Evolutionary conservation across 2,888 invertebrate genomes (phyloP).

Genomic region (Neuroscelio doddi): DNA sequence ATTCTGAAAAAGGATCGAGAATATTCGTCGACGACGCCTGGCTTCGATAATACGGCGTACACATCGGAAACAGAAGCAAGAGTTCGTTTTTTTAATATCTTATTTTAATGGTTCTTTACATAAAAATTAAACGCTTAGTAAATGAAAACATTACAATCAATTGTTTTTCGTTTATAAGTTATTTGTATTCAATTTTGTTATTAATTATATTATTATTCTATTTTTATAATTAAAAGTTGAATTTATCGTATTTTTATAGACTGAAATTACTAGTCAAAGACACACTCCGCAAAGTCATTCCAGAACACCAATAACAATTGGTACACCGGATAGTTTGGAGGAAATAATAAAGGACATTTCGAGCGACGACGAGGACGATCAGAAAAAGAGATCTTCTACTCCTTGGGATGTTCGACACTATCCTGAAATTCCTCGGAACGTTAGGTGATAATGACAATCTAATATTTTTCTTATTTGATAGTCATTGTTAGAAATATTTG

Average conservation of each 20-base stretch:
- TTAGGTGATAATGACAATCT: constrained; percentile 50
- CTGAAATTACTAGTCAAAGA: constrained; percentile 63
- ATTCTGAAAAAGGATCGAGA: constrained; percentile 59
- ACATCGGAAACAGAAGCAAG: constrained; percentile 65
- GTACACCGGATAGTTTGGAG: constrained; percentile 59
- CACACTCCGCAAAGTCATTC: constrained; percentile 60
- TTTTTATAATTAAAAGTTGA: background rate
- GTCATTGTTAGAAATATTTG: background rate
- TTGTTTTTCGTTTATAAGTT: no score
- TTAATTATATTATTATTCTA: no score
- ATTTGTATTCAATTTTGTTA: no score
- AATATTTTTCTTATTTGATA: no score
- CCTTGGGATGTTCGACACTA: constrained; percentile 58
- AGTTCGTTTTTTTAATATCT: constrained; percentile 46
- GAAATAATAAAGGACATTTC: constrained; percentile 57
- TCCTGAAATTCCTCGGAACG: constrained; percentile 50
- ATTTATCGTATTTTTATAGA: constrained; percentile 55
- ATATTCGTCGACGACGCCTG: constrained; percentile 54
- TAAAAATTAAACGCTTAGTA: background rate
- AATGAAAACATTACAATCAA: no score
- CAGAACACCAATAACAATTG: constrained; percentile 60
- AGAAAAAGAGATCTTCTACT: constrained; percentile 40
- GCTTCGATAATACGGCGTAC: constrained; percentile 63
- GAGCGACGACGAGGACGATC: constrained; percentile 56
- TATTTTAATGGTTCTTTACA: background rate